A percentile compares a stretch with the other conserved stretches of the same genome.
These are phyloP conservation scores for Raphicerus campestris DNA, from an alignment of 2,113 vertebrate genomes.

Conservation along the genomic window DNA sequence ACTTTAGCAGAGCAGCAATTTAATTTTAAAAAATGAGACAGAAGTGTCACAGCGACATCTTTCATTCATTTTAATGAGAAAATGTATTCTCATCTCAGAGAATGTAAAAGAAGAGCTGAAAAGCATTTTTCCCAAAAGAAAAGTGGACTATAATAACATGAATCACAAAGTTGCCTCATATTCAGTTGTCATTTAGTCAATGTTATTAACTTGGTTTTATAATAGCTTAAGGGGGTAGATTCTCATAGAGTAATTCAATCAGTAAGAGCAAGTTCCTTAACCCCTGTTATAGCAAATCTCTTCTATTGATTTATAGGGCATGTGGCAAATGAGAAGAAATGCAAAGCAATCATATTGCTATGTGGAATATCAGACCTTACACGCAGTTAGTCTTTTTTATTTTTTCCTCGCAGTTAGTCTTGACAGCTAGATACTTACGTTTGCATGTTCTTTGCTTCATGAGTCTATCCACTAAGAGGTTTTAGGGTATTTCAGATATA, in stretches of 20 bases:
- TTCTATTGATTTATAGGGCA: conserved; percentile 43
- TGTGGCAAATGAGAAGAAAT: conserved; percentile 49
- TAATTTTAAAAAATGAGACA: conserved; percentile 37
- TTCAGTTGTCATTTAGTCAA: conserved; percentile 58
- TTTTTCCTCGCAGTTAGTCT: neutral
- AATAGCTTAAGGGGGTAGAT: conserved; percentile 29
- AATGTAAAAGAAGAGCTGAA: conserved; percentile 12
- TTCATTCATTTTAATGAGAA: conserved; percentile 58
- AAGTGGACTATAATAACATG: conserved; percentile 20
- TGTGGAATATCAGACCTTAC: neutral
- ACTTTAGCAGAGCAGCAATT: conserved; percentile 46
- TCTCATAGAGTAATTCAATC: conserved; percentile 52
- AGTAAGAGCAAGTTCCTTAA: conserved; percentile 37
- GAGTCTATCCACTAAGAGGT: neutral
- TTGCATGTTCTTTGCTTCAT: neutral
- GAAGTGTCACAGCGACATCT: conserved; percentile 23
- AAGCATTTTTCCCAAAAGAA: conserved; percentile 34
- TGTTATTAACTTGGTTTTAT: conserved; percentile 58
- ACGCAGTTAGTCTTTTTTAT: neutral
- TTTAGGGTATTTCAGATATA: neutral
- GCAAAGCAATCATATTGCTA: neutral
- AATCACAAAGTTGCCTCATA: conserved; percentile 43
- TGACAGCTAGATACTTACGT: neutral
- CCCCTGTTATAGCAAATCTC: conserved; percentile 43
- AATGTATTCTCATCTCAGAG: conserved; percentile 24